Evolutionary conservation across 2,113 vertebrate species (phyloP).

Genomic region (Aphelocoma coerulescens): DNA sequence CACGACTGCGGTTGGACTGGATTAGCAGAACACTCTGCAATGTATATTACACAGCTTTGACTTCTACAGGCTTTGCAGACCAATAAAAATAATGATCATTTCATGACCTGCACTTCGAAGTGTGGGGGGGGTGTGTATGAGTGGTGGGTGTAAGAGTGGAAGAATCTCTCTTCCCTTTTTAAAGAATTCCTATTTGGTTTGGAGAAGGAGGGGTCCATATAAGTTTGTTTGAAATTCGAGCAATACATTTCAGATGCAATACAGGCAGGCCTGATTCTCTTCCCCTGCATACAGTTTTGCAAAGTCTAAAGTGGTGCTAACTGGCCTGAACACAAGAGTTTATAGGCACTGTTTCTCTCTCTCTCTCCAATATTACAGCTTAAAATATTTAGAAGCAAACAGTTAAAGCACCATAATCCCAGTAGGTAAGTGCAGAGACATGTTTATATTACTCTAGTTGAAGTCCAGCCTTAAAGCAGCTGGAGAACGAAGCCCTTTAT

Average conservation of each 20-base stretch:
- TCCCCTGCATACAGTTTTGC: background rate
- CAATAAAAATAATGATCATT: slow-evolving; percentile 65
- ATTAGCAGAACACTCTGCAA: slow-evolving; percentile 66
- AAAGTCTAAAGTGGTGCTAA: background rate
- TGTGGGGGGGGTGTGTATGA: background rate
- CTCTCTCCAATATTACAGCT: background rate
- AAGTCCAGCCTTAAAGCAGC: background rate
- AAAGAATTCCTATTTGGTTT: slow-evolving; percentile 14
- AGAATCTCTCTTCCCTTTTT: background rate
- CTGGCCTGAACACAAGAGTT: background rate
- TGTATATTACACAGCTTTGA: slow-evolving; percentile 63
- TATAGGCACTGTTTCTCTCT: background rate
- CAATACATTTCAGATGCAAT: background rate
- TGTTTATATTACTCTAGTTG: background rate
- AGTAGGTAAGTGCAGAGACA: background rate
- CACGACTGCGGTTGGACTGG: slow-evolving; percentile 53
- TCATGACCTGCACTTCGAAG: slow-evolving; percentile 25
- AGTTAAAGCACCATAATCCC: background rate
- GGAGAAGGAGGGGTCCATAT: background rate
- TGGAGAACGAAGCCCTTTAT: background rate
- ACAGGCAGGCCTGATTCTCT: background rate
- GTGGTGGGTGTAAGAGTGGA: background rate
- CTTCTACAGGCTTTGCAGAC: slow-evolving; percentile 63
- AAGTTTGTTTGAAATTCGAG: background rate
- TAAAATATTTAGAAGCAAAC: background rate